Evolutionary conservation across 2,888 invertebrate species (phyloP).

Genomic region (Epiblema foenella): DNA sequence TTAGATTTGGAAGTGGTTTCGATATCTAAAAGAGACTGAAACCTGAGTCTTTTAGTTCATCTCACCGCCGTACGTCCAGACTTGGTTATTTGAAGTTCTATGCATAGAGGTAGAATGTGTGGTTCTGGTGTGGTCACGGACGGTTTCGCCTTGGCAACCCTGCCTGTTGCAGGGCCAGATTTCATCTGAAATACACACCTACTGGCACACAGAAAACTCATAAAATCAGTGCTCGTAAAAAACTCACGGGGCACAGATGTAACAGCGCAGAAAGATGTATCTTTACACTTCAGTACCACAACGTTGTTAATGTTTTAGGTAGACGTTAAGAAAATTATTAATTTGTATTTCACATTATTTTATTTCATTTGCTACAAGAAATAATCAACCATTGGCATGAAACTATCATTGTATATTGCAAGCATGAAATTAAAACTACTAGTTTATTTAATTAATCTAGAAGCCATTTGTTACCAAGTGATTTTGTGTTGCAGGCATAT

Average conservation of each 20-base stretch:
- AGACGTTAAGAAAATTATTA: constrained; percentile 18
- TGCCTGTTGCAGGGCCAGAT: not conserved
- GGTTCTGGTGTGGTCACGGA: no score
- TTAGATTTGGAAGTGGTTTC: not conserved
- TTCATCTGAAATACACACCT: not conserved
- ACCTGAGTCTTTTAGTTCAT: not conserved
- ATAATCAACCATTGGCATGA: constrained; percentile 36
- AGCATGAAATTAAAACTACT: constrained; percentile 26
- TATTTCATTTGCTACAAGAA: constrained; percentile 27
- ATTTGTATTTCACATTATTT: constrained; percentile 28
- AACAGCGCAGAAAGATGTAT: no score
- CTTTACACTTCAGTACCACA: constrained; percentile 3
- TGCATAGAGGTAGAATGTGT: not conserved
- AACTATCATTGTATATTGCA: constrained; percentile 4
- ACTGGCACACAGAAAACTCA: no score
- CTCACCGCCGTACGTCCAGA: not conserved
- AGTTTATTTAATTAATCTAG: not conserved
- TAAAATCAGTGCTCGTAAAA: not conserved
- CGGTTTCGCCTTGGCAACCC: no score
- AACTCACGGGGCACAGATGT: not conserved
- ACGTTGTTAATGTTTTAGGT: constrained; percentile 16
- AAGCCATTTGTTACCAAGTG: not conserved
- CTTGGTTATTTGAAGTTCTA: not conserved
- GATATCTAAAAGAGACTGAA: not conserved
- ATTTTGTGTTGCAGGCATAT: constrained; percentile 3